Base-by-base conservation (phyloP, 2,888 invertebrate species). In the Chrysodeixis includens region DNA sequence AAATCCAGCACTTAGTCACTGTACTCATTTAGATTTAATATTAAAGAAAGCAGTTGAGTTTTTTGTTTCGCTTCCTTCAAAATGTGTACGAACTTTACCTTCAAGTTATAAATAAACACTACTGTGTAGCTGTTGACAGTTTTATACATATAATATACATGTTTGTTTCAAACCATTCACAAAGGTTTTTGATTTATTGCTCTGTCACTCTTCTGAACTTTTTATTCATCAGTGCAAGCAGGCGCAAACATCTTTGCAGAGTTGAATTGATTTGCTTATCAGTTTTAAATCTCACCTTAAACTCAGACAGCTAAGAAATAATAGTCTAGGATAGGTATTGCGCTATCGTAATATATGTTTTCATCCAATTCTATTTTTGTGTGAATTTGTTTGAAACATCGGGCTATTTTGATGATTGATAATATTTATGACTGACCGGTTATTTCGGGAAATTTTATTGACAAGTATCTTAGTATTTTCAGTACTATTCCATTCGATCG, bases 1-100 rank as follows among this genome's bases (percentile, higher is more conserved):
- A 40, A 40, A 40, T 40, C 40, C 6, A 40, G 40, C 40, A n/a
- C 40, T 40, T 40, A 40, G n/a, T 40, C 40, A 40, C 40, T n/a
- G 40, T n/a, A 40, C 40, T 12, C 4, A n/a, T 40, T 40, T 40
- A 40, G 40, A 40, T n/a, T 35, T 40, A n/a, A 40, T n/a, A 40
- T 40, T 14, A 40, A 40, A 40, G 40, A n/a, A 40, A 40, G 40
- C n/a, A 6, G 14, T n/a, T n/a, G n/a, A n/a, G n/a, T n/a, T 40
- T 14, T n/a, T 40, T 14, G 4, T 40, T 35, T 40, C 40, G 6
- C 40, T 40, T n/a, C 1, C n/a, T 6, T 7, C 40, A 40, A 40
- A n/a, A 40, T 4, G 12, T n/a, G 40, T 14, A n/a, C n/a, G 40
- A n/a, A 40, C 6, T n/a, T 40, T n/a, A 0, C 1, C 26, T n/a